Evolutionary conservation across 2,113 vertebrate species (phyloP), one percentile per base, ranked within the genome.

Genomic region (Anguilla rostrata): DNA sequence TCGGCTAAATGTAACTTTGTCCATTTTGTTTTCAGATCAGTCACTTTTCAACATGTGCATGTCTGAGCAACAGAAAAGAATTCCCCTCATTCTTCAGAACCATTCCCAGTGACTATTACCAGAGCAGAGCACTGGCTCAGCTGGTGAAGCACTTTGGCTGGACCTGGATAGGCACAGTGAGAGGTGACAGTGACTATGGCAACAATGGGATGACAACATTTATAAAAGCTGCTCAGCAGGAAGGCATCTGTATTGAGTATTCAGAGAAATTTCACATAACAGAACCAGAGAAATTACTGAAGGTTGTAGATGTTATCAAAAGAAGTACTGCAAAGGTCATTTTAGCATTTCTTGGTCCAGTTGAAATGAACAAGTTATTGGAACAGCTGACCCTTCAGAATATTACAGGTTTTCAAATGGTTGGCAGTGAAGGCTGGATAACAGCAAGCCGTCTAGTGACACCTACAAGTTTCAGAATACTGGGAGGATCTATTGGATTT

Each of bases 361-460:
- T 9, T 53, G 49, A 53, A 53, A 53, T 53, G 49, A 53, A 14
- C 49, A 53, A 53, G 49, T 53, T 53, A 53, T 53, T 53, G 49
- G 49, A 53, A 14, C 49, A 53, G 12, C 49, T 95, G 40, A 94
- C 85, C 83, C 29, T 92, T 16, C 86, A 93, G 57, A 95, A 95
- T 78, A 89, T 96, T 20, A 95, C 93, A 0, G 95, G 94, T 6
- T 87, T 91, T 2, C 94, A 95, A 88, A 94, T 95, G 86, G 88
- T 95, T 5, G 95, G 95, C 20, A 94, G 94, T 83, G 94, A 95
- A 87, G 92, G 91, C 56, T 96, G 95, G 95, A 95, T 95, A 85
- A 95, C 94, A 16, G 90, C 94, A 3, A 88, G 92, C 85, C 93
- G 91, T 86, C 90, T 94, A 9, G 86, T 93, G 60, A 94, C 93